Evolutionary conservation across 2,113 vertebrate species (phyloP).

Genomic region (Solenodon paradoxus): DNA sequence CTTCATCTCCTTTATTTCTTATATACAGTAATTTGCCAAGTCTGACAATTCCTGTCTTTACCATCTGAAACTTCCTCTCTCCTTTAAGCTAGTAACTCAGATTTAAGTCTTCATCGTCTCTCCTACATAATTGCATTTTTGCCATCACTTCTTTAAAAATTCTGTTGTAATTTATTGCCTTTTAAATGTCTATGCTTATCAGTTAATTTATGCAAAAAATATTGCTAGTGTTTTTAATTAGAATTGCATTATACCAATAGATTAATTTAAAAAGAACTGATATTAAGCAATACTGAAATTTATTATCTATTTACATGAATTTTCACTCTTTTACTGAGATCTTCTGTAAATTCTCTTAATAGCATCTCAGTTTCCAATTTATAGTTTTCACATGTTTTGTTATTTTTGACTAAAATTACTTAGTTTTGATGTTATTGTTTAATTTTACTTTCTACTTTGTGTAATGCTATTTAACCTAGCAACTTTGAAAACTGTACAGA

Average conservation of each 20-base stretch:
- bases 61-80: not conserved
- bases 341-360: not conserved
- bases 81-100: not conserved
- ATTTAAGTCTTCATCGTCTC: not conserved
- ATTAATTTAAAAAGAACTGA: not conserved
- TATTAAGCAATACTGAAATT: not conserved
- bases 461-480: not conserved
- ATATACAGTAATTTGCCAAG: too few relatives aligned
- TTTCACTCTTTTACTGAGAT: not conserved
- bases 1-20: not conserved
- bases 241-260: not conserved
- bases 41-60: not conserved
- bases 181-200: conserved; percentile 1
- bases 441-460: not conserved
- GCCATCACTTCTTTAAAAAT: not conserved
- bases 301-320: not conserved
- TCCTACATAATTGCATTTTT: not conserved
- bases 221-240: not conserved
- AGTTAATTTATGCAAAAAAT: not conserved
- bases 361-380: not conserved
- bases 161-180: not conserved
- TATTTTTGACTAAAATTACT: not conserved
- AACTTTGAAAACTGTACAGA: not conserved
- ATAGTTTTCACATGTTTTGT: not conserved
- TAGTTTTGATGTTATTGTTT: not conserved